A percentile compares a stretch with the other conserved stretches of the same genome.
These are phyloP conservation scores for Sebastes iracundus DNA, from an alignment of 2,797 vertebrate species.

Conservation along the genomic window DNA sequence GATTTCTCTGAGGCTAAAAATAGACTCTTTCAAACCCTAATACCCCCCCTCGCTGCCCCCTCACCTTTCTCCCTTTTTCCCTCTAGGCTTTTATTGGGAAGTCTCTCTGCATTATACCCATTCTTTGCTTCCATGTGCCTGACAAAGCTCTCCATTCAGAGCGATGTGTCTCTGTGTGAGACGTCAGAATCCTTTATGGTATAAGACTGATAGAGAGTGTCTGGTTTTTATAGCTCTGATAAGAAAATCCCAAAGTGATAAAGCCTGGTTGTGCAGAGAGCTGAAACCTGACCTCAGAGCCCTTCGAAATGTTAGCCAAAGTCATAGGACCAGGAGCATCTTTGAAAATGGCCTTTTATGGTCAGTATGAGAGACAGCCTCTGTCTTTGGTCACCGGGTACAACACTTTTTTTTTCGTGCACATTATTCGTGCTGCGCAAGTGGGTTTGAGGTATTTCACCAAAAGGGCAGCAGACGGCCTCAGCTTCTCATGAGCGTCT, in stretches of 20 bases:
- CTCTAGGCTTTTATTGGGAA: constrained; percentile 32
- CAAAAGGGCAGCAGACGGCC: constrained; percentile 22
- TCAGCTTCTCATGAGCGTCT: constrained; percentile 19
- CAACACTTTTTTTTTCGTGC: constrained; percentile 30
- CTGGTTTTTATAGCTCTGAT: constrained; percentile 18
- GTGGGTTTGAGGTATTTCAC: constrained; percentile 54
- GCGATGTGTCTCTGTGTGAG: background rate
- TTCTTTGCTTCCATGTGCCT: constrained; percentile 26
- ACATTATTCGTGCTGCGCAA: constrained; percentile 36
- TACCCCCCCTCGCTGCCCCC: background rate
- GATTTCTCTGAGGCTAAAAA: constrained; percentile 73
- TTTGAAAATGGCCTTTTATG: constrained; percentile 77
- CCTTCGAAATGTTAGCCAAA: constrained; percentile 50
- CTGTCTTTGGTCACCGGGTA: constrained; percentile 44
- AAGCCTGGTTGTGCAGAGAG: constrained; percentile 18
- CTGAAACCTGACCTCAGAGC: constrained; percentile 52
- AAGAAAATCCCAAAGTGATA: constrained; percentile 22
- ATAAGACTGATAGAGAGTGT: constrained; percentile 1
- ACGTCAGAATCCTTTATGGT: constrained; percentile 20
- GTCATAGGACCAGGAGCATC: constrained; percentile 38
- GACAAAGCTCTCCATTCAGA: constrained; percentile 35
- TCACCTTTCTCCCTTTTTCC: constrained; percentile 18
- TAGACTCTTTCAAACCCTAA: constrained; percentile 55
- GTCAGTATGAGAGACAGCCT: constrained; percentile 48
- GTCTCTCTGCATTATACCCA: constrained; percentile 13